phyloP scores from a whole-genome alignment of 2,113 vertebrate genomes.

The Jacana jacana region DNA sequence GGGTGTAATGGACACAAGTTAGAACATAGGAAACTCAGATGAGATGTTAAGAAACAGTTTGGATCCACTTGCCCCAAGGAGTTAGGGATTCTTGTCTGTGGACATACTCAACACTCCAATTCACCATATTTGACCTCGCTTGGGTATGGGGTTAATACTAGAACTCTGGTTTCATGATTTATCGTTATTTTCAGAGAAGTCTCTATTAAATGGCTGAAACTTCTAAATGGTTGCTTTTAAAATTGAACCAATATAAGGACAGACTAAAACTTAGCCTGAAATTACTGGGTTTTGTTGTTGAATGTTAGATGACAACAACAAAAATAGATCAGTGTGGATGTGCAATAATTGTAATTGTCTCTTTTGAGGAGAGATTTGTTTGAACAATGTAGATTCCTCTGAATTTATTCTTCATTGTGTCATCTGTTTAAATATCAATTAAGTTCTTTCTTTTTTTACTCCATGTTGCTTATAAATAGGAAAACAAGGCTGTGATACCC shows the following conservation, averaged over 20 bases:
- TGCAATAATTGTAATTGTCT: background rate
- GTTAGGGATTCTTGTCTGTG: background rate
- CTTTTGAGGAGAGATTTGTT: background rate
- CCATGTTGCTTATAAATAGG: background rate
- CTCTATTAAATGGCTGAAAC: background rate
- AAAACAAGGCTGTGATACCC: background rate
- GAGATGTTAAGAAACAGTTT: too few species aligned
- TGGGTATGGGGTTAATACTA: background rate
- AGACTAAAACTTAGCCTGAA: background rate
- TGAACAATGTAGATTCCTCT: background rate
- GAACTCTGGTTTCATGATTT: background rate
- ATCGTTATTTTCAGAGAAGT: background rate
- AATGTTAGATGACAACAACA: background rate
- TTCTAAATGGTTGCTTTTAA: background rate
- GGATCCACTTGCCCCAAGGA: background rate
- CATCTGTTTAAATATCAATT: background rate
- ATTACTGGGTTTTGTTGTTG: background rate
- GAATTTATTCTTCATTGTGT: background rate
- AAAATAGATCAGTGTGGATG: background rate
- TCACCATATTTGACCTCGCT: background rate
- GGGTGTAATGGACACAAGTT: background rate
- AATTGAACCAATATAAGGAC: background rate
- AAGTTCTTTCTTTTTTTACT: background rate
- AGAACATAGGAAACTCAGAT: background rate
- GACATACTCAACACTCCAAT: background rate